Conservation (phyloP, 2,888 invertebrate genomes). For the Cactoblastis cactorum region DNA sequence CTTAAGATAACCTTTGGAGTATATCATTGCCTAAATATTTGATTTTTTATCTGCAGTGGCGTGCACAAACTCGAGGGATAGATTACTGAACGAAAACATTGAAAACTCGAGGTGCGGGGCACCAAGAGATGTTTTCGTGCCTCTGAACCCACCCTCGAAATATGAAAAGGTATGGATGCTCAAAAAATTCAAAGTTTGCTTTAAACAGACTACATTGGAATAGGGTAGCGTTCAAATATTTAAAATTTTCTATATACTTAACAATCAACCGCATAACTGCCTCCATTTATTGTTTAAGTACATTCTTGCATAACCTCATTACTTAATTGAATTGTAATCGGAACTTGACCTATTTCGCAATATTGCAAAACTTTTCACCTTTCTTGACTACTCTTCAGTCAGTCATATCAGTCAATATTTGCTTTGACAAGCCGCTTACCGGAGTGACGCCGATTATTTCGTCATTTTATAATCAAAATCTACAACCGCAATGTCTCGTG, state of each 20-base stretch:
- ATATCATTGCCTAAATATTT: background rate
- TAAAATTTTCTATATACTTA: background rate
- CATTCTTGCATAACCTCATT: constrained; percentile 13
- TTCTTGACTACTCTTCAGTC: background rate
- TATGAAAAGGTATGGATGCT: constrained; percentile 59
- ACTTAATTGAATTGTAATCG: constrained; percentile 12
- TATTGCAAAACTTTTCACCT: constrained; percentile 14
- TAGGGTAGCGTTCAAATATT: too few species aligned
- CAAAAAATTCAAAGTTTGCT: too few species aligned
- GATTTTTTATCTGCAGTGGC: constrained; percentile 45
- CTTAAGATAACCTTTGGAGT: background rate
- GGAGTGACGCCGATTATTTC: constrained; percentile 4
- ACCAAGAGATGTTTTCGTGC: constrained; percentile 63
- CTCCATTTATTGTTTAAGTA: constrained; percentile 17
- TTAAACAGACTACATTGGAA: too few species aligned
- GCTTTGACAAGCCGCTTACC: background rate
- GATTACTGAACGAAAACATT: constrained; percentile 50
- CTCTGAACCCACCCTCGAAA: constrained; percentile 46
- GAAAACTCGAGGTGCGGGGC: constrained; percentile 61
- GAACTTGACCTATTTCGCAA: constrained; percentile 23
- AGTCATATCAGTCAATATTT: constrained; percentile 13
- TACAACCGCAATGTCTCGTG: constrained; percentile 8
- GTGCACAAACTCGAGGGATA: constrained; percentile 48
- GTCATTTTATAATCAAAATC: background rate
- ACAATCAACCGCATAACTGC: constrained; percentile 25